Evolutionary conservation across 2,888 invertebrate species (phyloP).

Genomic region (Nemapogon koenigi): DNA sequence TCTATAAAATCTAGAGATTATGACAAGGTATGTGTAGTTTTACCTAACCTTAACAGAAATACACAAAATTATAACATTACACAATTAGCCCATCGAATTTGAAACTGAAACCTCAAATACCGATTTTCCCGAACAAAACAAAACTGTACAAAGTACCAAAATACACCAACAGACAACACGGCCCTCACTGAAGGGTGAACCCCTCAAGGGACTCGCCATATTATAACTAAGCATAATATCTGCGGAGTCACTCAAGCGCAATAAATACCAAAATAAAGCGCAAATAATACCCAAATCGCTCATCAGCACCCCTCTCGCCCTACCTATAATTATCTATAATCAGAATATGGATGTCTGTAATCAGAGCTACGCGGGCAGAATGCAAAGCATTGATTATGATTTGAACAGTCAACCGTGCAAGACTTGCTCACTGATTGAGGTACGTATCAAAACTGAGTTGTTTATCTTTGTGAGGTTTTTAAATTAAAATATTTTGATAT

Average conservation of each 20-base stretch:
- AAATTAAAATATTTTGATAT: too few species aligned
- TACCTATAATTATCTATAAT: slow-evolving; percentile 54
- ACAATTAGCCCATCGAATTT: too few species aligned
- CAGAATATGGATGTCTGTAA: slow-evolving; percentile 34
- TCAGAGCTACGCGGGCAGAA: slow-evolving; percentile 23
- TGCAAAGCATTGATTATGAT: slow-evolving; percentile 11
- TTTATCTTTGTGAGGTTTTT: too few species aligned
- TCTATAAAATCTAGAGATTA: too few species aligned
- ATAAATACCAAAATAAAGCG: slow-evolving; percentile 72
- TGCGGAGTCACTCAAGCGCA: slow-evolving; percentile 64
- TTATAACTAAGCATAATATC: slow-evolving; percentile 53
- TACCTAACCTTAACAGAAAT: too few species aligned
- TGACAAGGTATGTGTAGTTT: too few species aligned
- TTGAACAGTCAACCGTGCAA: slow-evolving; percentile 1
- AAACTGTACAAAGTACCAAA: too few species aligned
- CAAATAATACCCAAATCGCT: slow-evolving; percentile 72
- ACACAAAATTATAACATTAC: too few species aligned
- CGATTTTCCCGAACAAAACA: too few species aligned
- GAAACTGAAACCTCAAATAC: too few species aligned
- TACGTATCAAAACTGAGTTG: not conserved
- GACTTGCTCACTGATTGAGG: not conserved
- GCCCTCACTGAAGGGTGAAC: slow-evolving; percentile 28
- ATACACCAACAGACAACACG: slow-evolving; percentile 1
- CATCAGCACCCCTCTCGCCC: slow-evolving; percentile 47
- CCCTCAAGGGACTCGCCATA: slow-evolving; percentile 40